Conservation (phyloP, 2,113 vertebrate species). For the Myiozetetes cayanensis region DNA sequence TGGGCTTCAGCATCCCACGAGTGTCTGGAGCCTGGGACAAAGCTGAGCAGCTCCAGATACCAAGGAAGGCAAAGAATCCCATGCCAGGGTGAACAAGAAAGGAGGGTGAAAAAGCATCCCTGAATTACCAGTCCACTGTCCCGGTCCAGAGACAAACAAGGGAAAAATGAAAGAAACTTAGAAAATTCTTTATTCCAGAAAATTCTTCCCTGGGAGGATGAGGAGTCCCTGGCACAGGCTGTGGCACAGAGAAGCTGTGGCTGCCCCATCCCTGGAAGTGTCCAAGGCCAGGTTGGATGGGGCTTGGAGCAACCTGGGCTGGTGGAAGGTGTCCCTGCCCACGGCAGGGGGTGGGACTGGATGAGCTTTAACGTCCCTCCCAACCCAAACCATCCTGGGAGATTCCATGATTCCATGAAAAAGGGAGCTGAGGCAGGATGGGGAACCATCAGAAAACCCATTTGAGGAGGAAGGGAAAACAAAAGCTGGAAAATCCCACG, state of each 20-base stretch:
- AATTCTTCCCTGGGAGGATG: background rate
- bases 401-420: background rate
- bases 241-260: background rate
- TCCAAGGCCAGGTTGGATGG: background rate
- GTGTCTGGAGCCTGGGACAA: background rate
- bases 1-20: background rate
- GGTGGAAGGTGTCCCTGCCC: background rate
- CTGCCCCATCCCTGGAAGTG: background rate
- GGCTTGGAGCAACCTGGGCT: background rate
- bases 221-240: background rate
- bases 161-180: background rate
- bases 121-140: background rate
- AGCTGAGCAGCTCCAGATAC: background rate
- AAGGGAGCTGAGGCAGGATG: background rate
- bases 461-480: conserved; percentile 54
- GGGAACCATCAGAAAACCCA: conserved; percentile 41
- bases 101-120: background rate
- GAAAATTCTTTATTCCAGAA: background rate
- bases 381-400: background rate
- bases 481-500: conserved; percentile 77
- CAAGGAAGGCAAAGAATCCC: background rate
- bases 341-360: background rate
- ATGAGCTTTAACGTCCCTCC: background rate
- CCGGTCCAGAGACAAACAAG: background rate
- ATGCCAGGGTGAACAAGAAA: background rate